These are phyloP conservation scores for Naso thynnoides DNA, from an alignment of 2,797 vertebrate genomes.

Conservation along the genomic window DNA sequence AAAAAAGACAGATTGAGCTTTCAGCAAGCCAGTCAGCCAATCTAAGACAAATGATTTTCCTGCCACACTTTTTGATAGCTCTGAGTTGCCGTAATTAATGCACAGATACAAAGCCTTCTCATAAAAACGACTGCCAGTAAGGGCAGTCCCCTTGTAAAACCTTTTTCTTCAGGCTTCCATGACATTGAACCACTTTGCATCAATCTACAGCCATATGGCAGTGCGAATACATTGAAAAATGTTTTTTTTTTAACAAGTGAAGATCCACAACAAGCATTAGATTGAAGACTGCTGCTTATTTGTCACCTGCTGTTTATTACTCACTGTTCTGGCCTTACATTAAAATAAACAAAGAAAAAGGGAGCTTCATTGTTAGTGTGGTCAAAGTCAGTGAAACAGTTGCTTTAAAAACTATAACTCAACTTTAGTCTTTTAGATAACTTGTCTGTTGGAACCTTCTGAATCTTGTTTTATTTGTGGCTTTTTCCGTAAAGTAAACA, in stretches of 20 bases:
- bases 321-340: constrained; percentile 27
- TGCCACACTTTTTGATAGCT: too few species aligned
- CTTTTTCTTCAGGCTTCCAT: not conserved
- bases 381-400: constrained; percentile 27
- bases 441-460: constrained; percentile 23
- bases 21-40: constrained; percentile 80
- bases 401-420: constrained; percentile 22
- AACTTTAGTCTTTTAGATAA: constrained; percentile 16
- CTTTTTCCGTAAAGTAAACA: constrained; percentile 68
- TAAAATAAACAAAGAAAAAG: constrained; percentile 27
- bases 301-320: constrained; percentile 36
- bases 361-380: constrained; percentile 27
- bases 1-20: constrained; percentile 70
- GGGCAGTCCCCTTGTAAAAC: constrained; percentile 2
- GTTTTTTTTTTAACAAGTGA: constrained; percentile 33
- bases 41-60: constrained; percentile 60
- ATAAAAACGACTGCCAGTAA: not conserved
- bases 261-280: constrained; percentile 30
- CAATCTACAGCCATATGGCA: constrained; percentile 7
- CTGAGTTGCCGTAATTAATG: not conserved
- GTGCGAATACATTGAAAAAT: constrained; percentile 1
- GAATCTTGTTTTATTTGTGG: constrained; percentile 61
- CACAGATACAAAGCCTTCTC: not conserved
- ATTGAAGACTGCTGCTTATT: constrained; percentile 32
- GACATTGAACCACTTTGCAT: constrained; percentile 5